Conservation (phyloP, 2,797 vertebrate genomes). For the Tragopan temminckii region DNA sequence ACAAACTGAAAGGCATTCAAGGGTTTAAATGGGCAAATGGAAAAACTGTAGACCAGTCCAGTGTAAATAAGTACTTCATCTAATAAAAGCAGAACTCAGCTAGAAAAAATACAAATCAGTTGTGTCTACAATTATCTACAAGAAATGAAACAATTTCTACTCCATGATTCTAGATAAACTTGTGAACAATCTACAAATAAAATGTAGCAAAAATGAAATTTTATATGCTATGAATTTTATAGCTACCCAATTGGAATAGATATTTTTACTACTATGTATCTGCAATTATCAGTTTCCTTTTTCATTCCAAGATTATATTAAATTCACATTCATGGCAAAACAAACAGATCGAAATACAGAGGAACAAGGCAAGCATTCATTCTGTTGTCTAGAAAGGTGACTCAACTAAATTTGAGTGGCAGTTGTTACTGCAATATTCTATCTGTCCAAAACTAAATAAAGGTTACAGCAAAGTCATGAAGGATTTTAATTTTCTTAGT, state of each 20-base stretch:
- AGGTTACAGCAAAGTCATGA: background rate
- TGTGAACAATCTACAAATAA: background rate
- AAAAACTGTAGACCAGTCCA: background rate
- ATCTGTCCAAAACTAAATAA: background rate
- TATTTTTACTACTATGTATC: background rate
- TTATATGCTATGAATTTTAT: background rate
- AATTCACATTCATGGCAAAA: background rate
- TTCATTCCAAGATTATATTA: background rate
- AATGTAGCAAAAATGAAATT: no score
- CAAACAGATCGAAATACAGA: background rate
- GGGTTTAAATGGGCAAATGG: slow-evolving; percentile 26
- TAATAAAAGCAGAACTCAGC: slow-evolving; percentile 8
- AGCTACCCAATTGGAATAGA: background rate
- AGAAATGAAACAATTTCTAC: background rate
- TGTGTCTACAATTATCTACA: background rate
- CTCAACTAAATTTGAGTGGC: background rate
- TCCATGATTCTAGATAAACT: background rate
- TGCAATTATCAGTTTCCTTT: background rate
- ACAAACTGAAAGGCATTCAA: slow-evolving; percentile 15
- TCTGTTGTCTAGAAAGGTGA: background rate
- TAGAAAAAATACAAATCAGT: slow-evolving; percentile 11
- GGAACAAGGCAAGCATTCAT: background rate
- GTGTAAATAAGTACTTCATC: background rate
- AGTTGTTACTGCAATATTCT: background rate
- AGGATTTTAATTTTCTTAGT: background rate